These are phyloP conservation scores for Monochamus alternatus DNA, from an alignment of 2,888 invertebrate genomes.

Conservation along the genomic window DNA sequence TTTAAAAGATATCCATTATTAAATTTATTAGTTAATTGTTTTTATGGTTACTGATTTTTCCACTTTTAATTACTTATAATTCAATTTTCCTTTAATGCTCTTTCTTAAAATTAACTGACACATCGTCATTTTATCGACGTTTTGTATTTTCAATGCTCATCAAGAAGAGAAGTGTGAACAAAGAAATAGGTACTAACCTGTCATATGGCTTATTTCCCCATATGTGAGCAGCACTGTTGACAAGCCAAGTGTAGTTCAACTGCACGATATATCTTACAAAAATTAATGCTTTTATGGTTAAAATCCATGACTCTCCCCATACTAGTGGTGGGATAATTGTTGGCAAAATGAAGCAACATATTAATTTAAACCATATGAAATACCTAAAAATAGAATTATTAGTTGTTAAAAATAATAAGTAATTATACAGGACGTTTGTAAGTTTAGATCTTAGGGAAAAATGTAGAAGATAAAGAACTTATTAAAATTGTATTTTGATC, in stretches of 20 bases:
- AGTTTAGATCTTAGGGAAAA: too few relatives aligned
- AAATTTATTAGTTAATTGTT: too few relatives aligned
- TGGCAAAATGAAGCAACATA: slow-evolving; percentile 76
- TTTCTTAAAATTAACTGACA: too few relatives aligned
- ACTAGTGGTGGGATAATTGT: slow-evolving; percentile 74
- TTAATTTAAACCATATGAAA: slow-evolving; percentile 70
- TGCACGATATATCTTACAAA: slow-evolving; percentile 80
- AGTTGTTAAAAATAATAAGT: too few relatives aligned
- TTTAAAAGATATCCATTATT: too few relatives aligned
- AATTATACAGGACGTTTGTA: too few relatives aligned
- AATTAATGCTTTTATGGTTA: slow-evolving; percentile 24
- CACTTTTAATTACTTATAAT: too few relatives aligned
- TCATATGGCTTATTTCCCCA: slow-evolving; percentile 86
- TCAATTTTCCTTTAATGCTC: too few relatives aligned
- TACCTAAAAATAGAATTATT: slow-evolving; percentile 45
- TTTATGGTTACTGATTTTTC: too few relatives aligned
- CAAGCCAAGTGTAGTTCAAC: slow-evolving; percentile 89
- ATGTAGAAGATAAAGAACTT: too few relatives aligned
- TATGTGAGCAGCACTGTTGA: slow-evolving; percentile 91
- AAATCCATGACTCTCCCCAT: slow-evolving; percentile 77
- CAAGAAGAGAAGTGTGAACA: not conserved
- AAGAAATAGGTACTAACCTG: slow-evolving; percentile 70
- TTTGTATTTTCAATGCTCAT: not conserved
- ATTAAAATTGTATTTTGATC: too few relatives aligned
- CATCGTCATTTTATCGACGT: too few relatives aligned